Evolutionary conservation across 2,797 vertebrate species (phyloP), one percentile per base, ranked within the genome.

Genomic region (Taenioides sp.): DNA sequence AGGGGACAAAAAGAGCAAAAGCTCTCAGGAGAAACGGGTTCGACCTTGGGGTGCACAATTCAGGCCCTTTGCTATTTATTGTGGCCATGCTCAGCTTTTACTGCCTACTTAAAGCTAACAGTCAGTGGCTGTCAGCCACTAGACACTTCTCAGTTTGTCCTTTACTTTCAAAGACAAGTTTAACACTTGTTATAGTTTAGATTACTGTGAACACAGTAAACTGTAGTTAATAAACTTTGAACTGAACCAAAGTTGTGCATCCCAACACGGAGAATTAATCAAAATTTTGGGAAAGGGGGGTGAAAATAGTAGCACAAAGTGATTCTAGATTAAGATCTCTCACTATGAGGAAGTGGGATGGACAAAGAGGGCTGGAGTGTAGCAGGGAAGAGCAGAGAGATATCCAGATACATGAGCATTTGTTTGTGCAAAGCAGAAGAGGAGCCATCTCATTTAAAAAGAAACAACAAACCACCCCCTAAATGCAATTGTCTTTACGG

Each of bases 1-100:
- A 83, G 67, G 79, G 84, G 82, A 88, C 71, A 82, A 83, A 84
- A 80, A 88, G 86, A 86, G 84, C 86, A 88, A 86, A 82, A 83
- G 87, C 86, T 87, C 87, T 89, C 72, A 83, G 79, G 79, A 80
- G 84, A 87, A 92, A 90, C 80, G 72, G 81, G 82, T 88, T 75
- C 88, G 88, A 91, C 88, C 90, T 91, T 91, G 90, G 84, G 87
- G 87, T 90, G 90, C 88, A 92, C 90, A 91, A 90, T 88, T 92
- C 83, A 86, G 85, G 82, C 87, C 86, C 87, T 80, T 85, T 81
- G 65, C 87, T 88, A 88, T 88, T 88, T 90, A 85, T 88, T 87
- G 77, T 75, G 76, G 74, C 84, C 79, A 76, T 76, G 77, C 74
- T 75, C 12, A 74, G 81, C 82, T 86, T 85, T 89, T 81, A 86